These are phyloP conservation scores for Abscondita cerata DNA, from an alignment of 2,888 invertebrate genomes.

Conservation along the genomic window DNA sequence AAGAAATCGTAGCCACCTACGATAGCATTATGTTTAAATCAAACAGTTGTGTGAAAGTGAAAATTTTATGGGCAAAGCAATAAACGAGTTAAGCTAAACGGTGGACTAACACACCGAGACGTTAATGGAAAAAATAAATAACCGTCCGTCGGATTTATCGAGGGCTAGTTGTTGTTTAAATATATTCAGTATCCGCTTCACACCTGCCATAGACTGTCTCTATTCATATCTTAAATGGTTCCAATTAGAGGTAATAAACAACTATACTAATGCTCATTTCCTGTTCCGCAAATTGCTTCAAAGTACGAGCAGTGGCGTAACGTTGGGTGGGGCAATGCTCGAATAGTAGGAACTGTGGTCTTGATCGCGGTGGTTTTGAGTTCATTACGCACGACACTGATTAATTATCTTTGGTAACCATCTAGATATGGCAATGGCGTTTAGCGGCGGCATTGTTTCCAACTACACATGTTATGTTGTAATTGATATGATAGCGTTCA, in stretches of 20 bases:
- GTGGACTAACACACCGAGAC: no score
- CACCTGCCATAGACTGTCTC: conserved; percentile 38
- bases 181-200: conserved; percentile 40
- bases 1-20: no score
- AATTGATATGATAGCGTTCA: conserved; percentile 33
- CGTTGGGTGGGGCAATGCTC: no score
- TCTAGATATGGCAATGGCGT: conserved; percentile 30
- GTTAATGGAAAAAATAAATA: background rate
- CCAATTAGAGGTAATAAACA: conserved; percentile 42
- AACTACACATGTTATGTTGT: conserved; percentile 30
- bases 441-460: conserved; percentile 27
- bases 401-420: conserved; percentile 28
- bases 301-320: conserved; percentile 21
- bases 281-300: conserved; percentile 35
- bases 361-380: background rate
- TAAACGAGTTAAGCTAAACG: no score
- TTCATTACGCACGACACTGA: conserved; percentile 22
- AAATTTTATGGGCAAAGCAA: no score
- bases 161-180: conserved; percentile 10
- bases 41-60: no score
- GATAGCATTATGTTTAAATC: no score
- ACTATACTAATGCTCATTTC: conserved; percentile 41
- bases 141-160: background rate
- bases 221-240: conserved; percentile 41
- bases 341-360: no score